A percentile compares a stretch with the other conserved stretches of the same genome.
These are phyloP conservation scores for Aspidiotus rigidus DNA, from an alignment of 2,888 invertebrate genomes.

Conservation along the genomic window DNA sequence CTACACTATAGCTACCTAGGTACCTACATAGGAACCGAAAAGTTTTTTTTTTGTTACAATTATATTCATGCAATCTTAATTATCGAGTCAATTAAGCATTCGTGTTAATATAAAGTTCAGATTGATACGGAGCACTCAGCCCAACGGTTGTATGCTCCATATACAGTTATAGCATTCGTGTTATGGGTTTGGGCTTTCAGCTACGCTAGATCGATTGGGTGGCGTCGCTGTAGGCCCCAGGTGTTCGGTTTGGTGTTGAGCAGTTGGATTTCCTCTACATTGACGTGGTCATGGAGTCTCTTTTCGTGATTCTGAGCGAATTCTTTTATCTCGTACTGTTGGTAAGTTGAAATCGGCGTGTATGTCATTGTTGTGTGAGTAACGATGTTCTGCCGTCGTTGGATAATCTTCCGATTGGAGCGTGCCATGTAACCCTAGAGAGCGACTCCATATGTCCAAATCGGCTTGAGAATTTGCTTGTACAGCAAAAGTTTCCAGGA, in stretches of 20 bases:
- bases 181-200: no score
- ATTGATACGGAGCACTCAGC: no score
- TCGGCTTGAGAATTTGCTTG: background rate
- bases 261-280: background rate
- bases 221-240: background rate
- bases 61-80: background rate
- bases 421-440: background rate
- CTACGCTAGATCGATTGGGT: background rate
- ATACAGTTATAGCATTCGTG: no score
- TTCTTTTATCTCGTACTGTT: no score
- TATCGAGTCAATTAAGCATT: background rate
- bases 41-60: background rate
- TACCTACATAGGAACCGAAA: no score
- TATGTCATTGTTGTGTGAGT: background rate
- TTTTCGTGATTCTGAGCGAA: background rate
- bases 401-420: background rate
- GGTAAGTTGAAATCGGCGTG: no score
- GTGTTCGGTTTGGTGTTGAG: background rate
- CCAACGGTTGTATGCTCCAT: no score
- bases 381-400: background rate
- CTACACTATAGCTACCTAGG: no score
- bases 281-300: background rate
- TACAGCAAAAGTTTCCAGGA: background rate
- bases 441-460: conserved; percentile 8
- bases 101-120: background rate